Conservation (phyloP, 2,888 invertebrate genomes). For the Zeuzera pyrina region DNA sequence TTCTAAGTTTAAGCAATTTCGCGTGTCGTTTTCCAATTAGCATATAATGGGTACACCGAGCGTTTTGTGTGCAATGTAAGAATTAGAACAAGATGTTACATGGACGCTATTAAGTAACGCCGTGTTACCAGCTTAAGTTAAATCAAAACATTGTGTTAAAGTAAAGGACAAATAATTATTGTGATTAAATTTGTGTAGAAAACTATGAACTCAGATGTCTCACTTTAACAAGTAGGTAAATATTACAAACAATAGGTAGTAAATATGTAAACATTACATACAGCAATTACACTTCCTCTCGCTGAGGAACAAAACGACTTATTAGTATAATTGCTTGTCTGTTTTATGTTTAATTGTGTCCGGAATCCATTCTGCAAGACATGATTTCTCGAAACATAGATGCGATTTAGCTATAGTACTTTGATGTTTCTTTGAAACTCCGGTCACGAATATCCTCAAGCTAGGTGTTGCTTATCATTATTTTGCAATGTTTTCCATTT, state of each 20-base stretch:
- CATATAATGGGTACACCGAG: slow-evolving; percentile 42
- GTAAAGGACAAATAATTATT: no score
- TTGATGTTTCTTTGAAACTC: slow-evolving; percentile 12
- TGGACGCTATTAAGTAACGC: slow-evolving; percentile 34
- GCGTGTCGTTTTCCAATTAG: slow-evolving; percentile 49
- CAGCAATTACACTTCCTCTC: no score
- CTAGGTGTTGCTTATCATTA: no score
- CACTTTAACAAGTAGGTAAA: no score
- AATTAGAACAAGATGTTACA: slow-evolving; percentile 46
- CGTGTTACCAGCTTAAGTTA: slow-evolving; percentile 15
- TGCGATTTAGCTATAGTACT: slow-evolving; percentile 2
- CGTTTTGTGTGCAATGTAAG: slow-evolving; percentile 32
- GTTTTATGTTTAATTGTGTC: slow-evolving; percentile 16
- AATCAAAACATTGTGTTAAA: slow-evolving; percentile 13
- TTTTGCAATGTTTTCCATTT: slow-evolving; percentile 10
- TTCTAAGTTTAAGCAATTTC: slow-evolving; percentile 36
- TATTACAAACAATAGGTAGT: no score
- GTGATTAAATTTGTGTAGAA: no score
- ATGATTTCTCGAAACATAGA: slow-evolving; percentile 1
- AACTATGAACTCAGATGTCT: no score
- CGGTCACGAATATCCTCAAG: slow-evolving; percentile 19
- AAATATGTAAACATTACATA: no score
- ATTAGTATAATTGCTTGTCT: no score
- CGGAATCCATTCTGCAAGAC: slow-evolving; percentile 14
- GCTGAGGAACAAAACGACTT: no score